A percentile compares a stretch with the other conserved stretches of the same genome.
Evolutionary conservation across 1,140 invertebrate genomes (phyloP).

Genomic region (Drosophila bocqueti): DNA sequence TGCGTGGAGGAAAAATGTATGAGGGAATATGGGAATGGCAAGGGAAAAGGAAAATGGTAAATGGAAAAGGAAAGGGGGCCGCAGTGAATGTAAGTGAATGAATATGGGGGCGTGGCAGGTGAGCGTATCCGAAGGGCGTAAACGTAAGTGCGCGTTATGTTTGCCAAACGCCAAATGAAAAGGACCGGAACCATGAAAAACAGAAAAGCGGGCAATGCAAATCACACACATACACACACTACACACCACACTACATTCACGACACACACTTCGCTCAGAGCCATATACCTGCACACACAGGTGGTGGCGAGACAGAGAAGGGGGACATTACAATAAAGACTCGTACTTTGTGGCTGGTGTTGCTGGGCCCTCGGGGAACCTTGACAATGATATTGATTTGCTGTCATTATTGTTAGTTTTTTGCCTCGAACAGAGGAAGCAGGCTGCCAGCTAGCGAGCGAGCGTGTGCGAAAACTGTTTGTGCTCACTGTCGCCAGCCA

Average conservation of each 20-base stretch:
- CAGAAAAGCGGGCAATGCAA: slow-evolving; percentile 54
- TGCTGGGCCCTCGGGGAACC: slow-evolving; percentile 50
- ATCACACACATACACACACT: slow-evolving; percentile 31
- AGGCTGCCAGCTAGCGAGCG: background rate
- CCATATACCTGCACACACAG: background rate
- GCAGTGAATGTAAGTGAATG: slow-evolving; percentile 36
- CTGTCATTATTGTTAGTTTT: slow-evolving; percentile 81
- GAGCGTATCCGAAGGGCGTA: slow-evolving; percentile 43
- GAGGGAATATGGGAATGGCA: slow-evolving; percentile 3
- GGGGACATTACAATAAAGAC: slow-evolving; percentile 57
- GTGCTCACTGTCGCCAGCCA: slow-evolving; percentile 37
- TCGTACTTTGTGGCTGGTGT: slow-evolving; percentile 67
- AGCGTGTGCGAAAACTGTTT: slow-evolving; percentile 60
- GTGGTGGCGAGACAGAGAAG: background rate
- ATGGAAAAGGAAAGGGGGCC: slow-evolving; percentile 4
- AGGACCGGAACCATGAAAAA: slow-evolving; percentile 47
- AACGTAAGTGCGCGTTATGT: slow-evolving; percentile 52
- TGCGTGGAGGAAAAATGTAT: slow-evolving; percentile 1
- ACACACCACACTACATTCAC: background rate
- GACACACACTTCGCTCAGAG: background rate
- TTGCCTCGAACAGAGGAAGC: slow-evolving; percentile 15
- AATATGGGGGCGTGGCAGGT: slow-evolving; percentile 40
- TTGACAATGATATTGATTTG: slow-evolving; percentile 79
- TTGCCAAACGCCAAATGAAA: slow-evolving; percentile 55
- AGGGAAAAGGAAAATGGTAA: slow-evolving; percentile 4